Evolutionary conservation across 2,888 invertebrate genomes (phyloP).

Genomic region (Therioaphis trifolii): DNA sequence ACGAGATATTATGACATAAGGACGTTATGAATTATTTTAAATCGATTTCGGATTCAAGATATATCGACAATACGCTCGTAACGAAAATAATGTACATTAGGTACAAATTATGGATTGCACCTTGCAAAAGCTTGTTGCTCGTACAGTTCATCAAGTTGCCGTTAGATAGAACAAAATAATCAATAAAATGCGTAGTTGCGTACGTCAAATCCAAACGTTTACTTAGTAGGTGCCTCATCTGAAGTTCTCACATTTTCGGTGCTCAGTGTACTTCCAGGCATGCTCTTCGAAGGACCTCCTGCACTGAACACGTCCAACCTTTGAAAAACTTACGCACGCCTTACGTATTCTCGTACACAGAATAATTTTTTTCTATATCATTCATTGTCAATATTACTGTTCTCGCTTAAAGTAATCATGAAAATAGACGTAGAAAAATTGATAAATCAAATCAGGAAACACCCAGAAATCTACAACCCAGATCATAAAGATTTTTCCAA

Average conservation of each 20-base stretch:
- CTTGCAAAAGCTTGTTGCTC: slow-evolving; percentile 34
- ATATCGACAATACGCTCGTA: too few species aligned
- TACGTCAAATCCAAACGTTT: slow-evolving; percentile 35
- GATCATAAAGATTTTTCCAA: slow-evolving; percentile 28
- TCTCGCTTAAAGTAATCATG: not conserved
- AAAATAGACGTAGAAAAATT: slow-evolving; percentile 18
- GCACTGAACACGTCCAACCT: not conserved
- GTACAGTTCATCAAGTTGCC: slow-evolving; percentile 36
- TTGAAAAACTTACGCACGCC: too few species aligned
- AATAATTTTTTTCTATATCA: not conserved
- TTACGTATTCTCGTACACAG: too few species aligned
- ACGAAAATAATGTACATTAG: too few species aligned
- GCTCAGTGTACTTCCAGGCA: slow-evolving; percentile 28
- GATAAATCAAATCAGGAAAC: slow-evolving; percentile 15
- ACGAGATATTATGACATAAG: not conserved
- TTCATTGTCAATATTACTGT: not conserved
- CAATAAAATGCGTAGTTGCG: slow-evolving; percentile 55
- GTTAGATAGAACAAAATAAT: slow-evolving; percentile 37
- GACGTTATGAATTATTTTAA: not conserved
- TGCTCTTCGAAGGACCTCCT: not conserved
- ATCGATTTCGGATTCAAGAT: not conserved
- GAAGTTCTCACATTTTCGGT: slow-evolving; percentile 38
- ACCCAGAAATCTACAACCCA: slow-evolving; percentile 44
- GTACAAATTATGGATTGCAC: not conserved
- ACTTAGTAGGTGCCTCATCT: slow-evolving; percentile 3